Evolutionary conservation across 1,140 invertebrate species (phyloP).

Genomic region (Orius insidiosus): DNA sequence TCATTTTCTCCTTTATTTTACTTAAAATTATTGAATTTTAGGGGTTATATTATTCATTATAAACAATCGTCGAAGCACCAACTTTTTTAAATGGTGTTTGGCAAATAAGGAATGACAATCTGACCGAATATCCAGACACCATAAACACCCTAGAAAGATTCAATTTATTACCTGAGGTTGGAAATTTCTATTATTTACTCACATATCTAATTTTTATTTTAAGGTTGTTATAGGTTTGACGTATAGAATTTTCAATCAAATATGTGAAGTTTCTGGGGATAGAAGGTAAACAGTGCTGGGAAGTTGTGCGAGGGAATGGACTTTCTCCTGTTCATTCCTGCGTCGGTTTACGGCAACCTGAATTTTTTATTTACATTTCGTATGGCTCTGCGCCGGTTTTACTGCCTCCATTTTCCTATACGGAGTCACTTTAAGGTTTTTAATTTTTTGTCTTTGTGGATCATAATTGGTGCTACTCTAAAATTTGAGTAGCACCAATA

Average conservation of each 20-base stretch:
- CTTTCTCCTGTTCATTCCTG: constrained; percentile 51
- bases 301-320: constrained; percentile 42
- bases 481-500: no score
- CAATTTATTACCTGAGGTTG: constrained; percentile 67
- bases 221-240: constrained; percentile 39
- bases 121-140: constrained; percentile 57
- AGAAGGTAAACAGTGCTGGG: constrained; percentile 35
- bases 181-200: not conserved
- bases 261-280: constrained; percentile 24
- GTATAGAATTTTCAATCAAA: constrained; percentile 32
- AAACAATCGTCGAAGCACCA: constrained; percentile 51
- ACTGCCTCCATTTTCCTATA: constrained; percentile 46
- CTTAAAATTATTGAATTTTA: constrained; percentile 26
- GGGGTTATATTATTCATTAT: constrained; percentile 76
- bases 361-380: constrained; percentile 50
- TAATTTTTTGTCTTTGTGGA: no score
- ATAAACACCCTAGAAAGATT: constrained; percentile 69
- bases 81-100: constrained; percentile 42
- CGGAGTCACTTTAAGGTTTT: constrained; percentile 33
- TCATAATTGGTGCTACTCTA: no score
- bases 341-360: constrained; percentile 54
- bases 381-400: constrained; percentile 45
- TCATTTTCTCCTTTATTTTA: not conserved
- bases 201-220: no score
- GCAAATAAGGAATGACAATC: constrained; percentile 48